Base-by-base conservation (phyloP, 2,888 invertebrate genomes). In the Lycophotia porphyrea region DNA sequence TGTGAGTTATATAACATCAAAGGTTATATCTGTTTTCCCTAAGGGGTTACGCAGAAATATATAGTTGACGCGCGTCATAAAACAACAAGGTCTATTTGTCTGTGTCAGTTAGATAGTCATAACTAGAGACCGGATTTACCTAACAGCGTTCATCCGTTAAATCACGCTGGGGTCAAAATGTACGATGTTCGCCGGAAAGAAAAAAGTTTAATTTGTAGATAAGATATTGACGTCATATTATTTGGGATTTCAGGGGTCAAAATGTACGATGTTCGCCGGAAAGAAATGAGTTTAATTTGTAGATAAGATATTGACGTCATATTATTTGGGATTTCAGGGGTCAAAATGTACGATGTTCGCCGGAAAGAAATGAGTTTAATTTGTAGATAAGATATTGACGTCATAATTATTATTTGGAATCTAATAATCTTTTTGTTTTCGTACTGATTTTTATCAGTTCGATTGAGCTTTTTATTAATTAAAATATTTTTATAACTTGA, bases 1-100 rank as follows among this genome's bases (percentile, higher is more conserved):
- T 99, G 98, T 99, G 96, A 97, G 98, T 78, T 52, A n/a, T 27
- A 18, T 49, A 11, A 13, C 21, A n/a, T 18, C 27, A n/a, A n/a
- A n/a, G 13, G 11, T n/a, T 13, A 52, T n/a, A 5, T 13, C 11
- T n/a, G 52, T n/a, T n/a, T 52, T 52, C 13, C n/a, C 4, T 5
- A 5, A 52, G 18, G 1, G 58, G 31, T 27, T 55, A 18, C 24
- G 31, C 31, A 58, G 24, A 24, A 61, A 61, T 61, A 7, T 61
- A 36, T 13, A 36, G 61, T 61, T 36, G 24, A 36, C 11, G 11
- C 24, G n/a, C 21, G 21, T 34, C 34, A 34, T 60, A 31, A 60
- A 34, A 60, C 60, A 1, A 21, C 1, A 8, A 21, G 34, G 21
- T 60, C 21, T 58, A 24, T 60, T 24, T 24, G 5, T 5, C 34